These are phyloP conservation scores for Australoheros facetus DNA, from an alignment of 2,797 vertebrate species.

Conservation along the genomic window DNA sequence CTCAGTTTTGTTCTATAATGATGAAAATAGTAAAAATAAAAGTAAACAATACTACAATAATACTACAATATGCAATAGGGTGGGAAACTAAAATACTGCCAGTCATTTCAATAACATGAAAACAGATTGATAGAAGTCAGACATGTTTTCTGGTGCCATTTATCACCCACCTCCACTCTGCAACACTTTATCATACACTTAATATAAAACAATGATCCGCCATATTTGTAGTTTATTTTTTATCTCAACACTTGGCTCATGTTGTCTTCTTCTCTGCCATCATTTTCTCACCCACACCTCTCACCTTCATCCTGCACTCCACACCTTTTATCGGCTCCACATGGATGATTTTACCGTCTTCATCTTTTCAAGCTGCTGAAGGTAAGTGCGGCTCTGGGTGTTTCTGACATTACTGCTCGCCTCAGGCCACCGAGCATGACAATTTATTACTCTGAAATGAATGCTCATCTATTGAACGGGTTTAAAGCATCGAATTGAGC, in stretches of 20 bases:
- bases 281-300: not conserved
- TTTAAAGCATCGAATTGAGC: conserved; percentile 21
- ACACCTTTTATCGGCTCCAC: conserved; percentile 41
- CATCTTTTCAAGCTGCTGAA: conserved; percentile 42
- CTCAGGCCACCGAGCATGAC: conserved; percentile 50
- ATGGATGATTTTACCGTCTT: conserved; percentile 34
- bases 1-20: no score
- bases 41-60: not conserved
- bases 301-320: conserved; percentile 1
- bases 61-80: no score
- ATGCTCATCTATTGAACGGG: conserved; percentile 33
- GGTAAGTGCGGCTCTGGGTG: conserved; percentile 38
- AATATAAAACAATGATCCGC: not conserved
- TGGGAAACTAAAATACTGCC: no score
- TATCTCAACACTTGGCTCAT: not conserved
- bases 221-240: conserved; percentile 4
- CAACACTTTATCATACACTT: not conserved
- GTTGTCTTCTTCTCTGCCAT: not conserved
- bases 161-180: not conserved
- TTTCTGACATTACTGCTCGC: conserved; percentile 41
- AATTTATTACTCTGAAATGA: conserved; percentile 57
- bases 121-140: not conserved
- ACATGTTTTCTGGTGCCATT: not conserved
- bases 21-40: not conserved
- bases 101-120: not conserved